Conservation (phyloP, 2,888 invertebrate species). For the Laspeyria flexula region DNA sequence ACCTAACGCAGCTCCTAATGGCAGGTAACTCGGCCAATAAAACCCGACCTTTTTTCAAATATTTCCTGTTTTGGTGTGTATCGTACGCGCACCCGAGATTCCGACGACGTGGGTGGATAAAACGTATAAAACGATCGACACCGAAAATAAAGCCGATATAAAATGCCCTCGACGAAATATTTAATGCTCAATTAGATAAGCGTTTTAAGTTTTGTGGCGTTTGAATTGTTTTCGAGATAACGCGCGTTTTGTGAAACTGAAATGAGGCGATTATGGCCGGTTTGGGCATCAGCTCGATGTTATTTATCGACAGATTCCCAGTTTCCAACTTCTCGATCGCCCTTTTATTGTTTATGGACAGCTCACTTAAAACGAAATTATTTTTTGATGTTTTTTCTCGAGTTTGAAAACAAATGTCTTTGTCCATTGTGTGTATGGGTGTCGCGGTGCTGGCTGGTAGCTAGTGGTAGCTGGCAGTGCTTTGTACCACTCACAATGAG, state of each 20-base stretch:
- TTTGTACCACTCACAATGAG: slow-evolving; percentile 84
- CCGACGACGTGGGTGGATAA: slow-evolving; percentile 83
- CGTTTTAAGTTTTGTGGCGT: slow-evolving; percentile 82
- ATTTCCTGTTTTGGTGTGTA: slow-evolving; percentile 83
- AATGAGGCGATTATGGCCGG: slow-evolving; percentile 58
- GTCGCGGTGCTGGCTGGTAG: slow-evolving; percentile 70
- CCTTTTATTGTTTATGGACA: slow-evolving; percentile 72
- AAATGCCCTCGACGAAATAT: slow-evolving; percentile 84
- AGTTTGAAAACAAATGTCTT: slow-evolving; percentile 83
- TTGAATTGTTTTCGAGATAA: slow-evolving; percentile 80
- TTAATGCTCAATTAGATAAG: slow-evolving; percentile 86
- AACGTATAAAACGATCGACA: slow-evolving; percentile 79
- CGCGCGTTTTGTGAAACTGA: slow-evolving; percentile 71
- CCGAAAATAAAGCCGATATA: slow-evolving; percentile 82
- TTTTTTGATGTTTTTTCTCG: slow-evolving; percentile 72
- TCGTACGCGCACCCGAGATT: slow-evolving; percentile 74
- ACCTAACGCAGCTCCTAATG: slow-evolving; percentile 82
- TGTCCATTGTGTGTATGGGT: slow-evolving; percentile 77
- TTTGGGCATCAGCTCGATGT: slow-evolving; percentile 49
- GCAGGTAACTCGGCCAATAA: slow-evolving; percentile 84
- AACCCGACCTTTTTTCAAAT: slow-evolving; percentile 80
- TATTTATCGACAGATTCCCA: slow-evolving; percentile 57
- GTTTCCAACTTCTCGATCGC: slow-evolving; percentile 50
- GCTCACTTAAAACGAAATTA: slow-evolving; percentile 75
- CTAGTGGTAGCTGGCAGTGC: slow-evolving; percentile 72